Evolutionary conservation across 2,888 invertebrate genomes (phyloP), one percentile per base, ranked within the genome.

Genomic region (Drepana falcataria): DNA sequence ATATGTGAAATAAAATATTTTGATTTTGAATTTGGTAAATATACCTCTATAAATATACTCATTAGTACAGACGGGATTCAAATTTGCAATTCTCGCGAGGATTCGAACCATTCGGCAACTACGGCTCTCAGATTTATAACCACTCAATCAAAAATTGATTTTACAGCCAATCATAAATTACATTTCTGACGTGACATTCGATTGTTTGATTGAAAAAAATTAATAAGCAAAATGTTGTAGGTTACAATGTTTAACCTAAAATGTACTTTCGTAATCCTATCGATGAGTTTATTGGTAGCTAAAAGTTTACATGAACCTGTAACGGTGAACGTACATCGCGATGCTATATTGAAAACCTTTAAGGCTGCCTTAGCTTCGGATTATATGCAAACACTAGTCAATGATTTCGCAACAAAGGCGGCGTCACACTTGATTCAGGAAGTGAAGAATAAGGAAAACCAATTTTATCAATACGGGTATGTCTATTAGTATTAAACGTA

Each of bases 361-460:
- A 66, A 74, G 51, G 64, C 71, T 0, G 60, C 79, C 0, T 59
- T 77, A 1, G 68, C 72, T 0, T 68, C 76, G 2, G 68, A 73
- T 6, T 78, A 77, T 55, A 60, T 81, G 0, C 65, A 66, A 49
- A 54, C 61, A 21, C 55, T 82, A 33, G 79, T 77, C 0, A 69
- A 74, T 48, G 64, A 75, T 0, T 76, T 82, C 40, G 78, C 78
- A 0, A 53, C 65, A 4, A 75, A 72, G 52, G 75, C 79, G 0
- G 77, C 79, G 0, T 55, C 71, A 35, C 66, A 71, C 55, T 73
- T 79, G 34, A 58, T 81, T n/a, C 57, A 62, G 2, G 73, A 73
- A 62, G 68, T 80, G 40, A 69, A 63, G 49, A 67, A 63, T 35
- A 71, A 69, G 35, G 60, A 71, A 7, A 55, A 59, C 1, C 35